Evolutionary conservation across 2,113 vertebrate species (phyloP), one percentile per base, ranked within the genome.

Genomic region (Amphiprion ocellaris): DNA sequence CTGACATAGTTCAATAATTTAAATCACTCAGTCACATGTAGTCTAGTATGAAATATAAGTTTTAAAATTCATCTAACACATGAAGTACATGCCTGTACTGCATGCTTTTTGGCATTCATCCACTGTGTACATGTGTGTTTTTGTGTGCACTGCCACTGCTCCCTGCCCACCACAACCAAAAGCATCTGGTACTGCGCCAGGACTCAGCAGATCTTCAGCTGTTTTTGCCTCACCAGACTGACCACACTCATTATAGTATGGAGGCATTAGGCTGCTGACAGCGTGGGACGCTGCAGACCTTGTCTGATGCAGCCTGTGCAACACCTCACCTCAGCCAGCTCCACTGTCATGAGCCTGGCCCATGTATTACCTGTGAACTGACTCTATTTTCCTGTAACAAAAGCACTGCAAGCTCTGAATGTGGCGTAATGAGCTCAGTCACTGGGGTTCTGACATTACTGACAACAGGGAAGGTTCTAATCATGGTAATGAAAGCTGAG

Each of bases 1-100:
- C 49, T 47, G 62, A 75, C 62, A 69, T 53, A 69, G 14, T 50
- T 77, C 65, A 78, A 74, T 73, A 15, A 75, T 77, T 86, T n/a
- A 67, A 73, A 62, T 19, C 41, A 79, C 37, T 64, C 65, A 69
- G 37, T 82, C 50, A 74, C 15, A 68, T 30, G 63, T 24, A 50
- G 52, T 28, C 63, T 78, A 17, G 73, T 64, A 16, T 69, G 4
- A 49, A 50, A 66, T 61, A n/a, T 49, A 24, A 41, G 6, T 17
- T 61, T 70, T 5, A 19, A 55, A 23, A 9, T 37, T 6, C 26
- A 7, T 30, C 10, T 33, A 8, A 37, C 15, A 49, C 26, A 54
- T 52, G 9, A 54, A 16, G 10, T 44, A 21, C 2, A 52, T 21
- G 26, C 16, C 28, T n/a, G 4, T 11, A n/a, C 14, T 24, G 26